phyloP scores from a whole-genome alignment of 2,113 vertebrate species.

The Cephalopholis sonnerati region DNA sequence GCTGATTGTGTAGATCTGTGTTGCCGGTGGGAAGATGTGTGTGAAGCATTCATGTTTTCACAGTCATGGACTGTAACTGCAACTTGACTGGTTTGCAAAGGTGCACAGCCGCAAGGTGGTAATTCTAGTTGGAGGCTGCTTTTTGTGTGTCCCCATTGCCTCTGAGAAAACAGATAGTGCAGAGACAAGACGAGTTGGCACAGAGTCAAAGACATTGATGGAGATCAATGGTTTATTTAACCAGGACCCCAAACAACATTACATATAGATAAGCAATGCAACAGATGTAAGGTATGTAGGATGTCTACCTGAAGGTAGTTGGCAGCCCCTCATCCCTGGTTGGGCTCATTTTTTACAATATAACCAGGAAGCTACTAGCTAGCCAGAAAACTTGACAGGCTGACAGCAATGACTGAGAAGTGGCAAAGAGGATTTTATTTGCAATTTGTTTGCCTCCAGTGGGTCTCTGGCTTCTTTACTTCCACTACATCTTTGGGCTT shows the following conservation, averaged over 20 bases:
- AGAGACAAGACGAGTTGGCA: background rate
- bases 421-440: background rate
- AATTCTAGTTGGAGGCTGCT: no score
- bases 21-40: no score
- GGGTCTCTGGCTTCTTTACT: background rate
- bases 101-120: no score
- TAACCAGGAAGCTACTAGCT: slow-evolving; percentile 12
- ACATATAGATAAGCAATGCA: background rate
- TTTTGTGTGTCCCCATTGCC: background rate
- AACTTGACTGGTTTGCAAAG: no score
- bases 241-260: background rate
- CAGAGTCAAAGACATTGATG: background rate
- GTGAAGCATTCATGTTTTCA: no score
- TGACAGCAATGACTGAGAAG: slow-evolving; percentile 1
- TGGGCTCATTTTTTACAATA: background rate
- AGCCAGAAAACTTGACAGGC: background rate
- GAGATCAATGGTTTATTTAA: background rate
- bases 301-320: background rate
- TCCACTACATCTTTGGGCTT: background rate
- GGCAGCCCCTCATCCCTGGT: background rate
- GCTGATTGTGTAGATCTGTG: no score
- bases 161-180: background rate
- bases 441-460: slow-evolving; percentile 1
- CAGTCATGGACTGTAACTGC: no score
- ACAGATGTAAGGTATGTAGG: background rate